A percentile compares a stretch with the other conserved stretches of the same genome.
phyloP scores from a whole-genome alignment of 2,888 invertebrate genomes.

The Poecilobothrus nobilitatus region DNA sequence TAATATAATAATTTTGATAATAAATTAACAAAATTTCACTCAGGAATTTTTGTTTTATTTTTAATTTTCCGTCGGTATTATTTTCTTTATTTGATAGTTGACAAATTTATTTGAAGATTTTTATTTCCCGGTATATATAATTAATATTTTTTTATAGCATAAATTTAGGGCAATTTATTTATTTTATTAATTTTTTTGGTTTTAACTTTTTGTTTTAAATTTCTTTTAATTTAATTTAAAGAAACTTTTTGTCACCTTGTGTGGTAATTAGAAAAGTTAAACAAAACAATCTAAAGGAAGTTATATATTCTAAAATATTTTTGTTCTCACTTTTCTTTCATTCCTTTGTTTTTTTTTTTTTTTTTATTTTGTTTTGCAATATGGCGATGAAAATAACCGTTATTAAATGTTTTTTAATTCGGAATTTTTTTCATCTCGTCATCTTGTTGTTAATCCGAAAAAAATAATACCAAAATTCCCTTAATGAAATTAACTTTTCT shows the following conservation, averaged over 20 bases:
- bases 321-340: not conserved
- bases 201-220: not conserved
- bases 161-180: not conserved
- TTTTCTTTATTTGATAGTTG: too few species aligned
- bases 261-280: not conserved
- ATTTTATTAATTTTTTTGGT: not conserved
- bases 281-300: not conserved
- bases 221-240: not conserved
- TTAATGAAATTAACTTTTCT: slow-evolving; percentile 6
- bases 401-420: not conserved
- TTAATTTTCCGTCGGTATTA: too few species aligned
- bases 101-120: too few species aligned
- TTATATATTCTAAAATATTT: not conserved
- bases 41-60: too few species aligned
- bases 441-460: slow-evolving; percentile 4
- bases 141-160: not conserved
- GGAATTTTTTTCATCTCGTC: not conserved
- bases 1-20: too few species aligned
- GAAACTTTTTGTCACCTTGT: not conserved
- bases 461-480: slow-evolving; percentile 3
- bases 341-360: too few species aligned
- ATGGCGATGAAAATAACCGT: slow-evolving; percentile 1
- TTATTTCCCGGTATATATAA: not conserved
- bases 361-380: not conserved
- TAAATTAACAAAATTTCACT: too few species aligned